phyloP scores from a whole-genome alignment of 2,888 invertebrate genomes.

The Hemicrepidius hirtus region DNA sequence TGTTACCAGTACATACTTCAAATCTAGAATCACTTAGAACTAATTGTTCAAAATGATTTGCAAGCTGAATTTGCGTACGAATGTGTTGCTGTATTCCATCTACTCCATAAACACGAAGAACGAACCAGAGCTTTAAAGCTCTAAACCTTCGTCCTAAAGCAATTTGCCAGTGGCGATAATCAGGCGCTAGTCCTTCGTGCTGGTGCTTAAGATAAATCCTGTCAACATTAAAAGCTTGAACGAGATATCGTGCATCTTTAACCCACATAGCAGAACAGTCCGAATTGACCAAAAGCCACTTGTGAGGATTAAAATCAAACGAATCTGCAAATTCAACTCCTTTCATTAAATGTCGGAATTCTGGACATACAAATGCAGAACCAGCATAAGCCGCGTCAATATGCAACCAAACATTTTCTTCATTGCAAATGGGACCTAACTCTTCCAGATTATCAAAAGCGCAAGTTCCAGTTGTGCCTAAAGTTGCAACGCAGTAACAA shows the following conservation, averaged over 20 bases:
- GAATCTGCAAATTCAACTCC: slow-evolving; percentile 90
- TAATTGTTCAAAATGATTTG: slow-evolving; percentile 84
- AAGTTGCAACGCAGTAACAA: slow-evolving; percentile 85
- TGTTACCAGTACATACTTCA: slow-evolving; percentile 76
- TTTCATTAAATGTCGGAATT: slow-evolving; percentile 86
- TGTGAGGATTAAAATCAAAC: slow-evolving; percentile 95
- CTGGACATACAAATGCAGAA: slow-evolving; percentile 92
- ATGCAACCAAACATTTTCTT: slow-evolving; percentile 90
- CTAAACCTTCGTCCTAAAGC: slow-evolving; percentile 91
- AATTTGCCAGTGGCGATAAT: slow-evolving; percentile 89
- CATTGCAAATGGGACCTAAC: slow-evolving; percentile 87
- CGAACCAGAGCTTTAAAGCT: slow-evolving; percentile 95
- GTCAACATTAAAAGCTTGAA: slow-evolving; percentile 93
- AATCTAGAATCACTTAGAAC: slow-evolving; percentile 84
- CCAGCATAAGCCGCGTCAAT: slow-evolving; percentile 98
- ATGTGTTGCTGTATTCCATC: slow-evolving; percentile 87
- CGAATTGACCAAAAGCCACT: slow-evolving; percentile 96
- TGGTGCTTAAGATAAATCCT: slow-evolving; percentile 89
- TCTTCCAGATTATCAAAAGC: slow-evolving; percentile 93
- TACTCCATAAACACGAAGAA: slow-evolving; percentile 87
- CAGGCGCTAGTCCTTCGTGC: slow-evolving; percentile 77
- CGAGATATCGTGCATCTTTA: slow-evolving; percentile 85
- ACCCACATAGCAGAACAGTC: slow-evolving; percentile 97
- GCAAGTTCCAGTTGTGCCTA: slow-evolving; percentile 84
- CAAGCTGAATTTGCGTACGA: slow-evolving; percentile 83